phyloP scores from a whole-genome alignment of 2,888 invertebrate species.

The Ectropis crepuscularia region DNA sequence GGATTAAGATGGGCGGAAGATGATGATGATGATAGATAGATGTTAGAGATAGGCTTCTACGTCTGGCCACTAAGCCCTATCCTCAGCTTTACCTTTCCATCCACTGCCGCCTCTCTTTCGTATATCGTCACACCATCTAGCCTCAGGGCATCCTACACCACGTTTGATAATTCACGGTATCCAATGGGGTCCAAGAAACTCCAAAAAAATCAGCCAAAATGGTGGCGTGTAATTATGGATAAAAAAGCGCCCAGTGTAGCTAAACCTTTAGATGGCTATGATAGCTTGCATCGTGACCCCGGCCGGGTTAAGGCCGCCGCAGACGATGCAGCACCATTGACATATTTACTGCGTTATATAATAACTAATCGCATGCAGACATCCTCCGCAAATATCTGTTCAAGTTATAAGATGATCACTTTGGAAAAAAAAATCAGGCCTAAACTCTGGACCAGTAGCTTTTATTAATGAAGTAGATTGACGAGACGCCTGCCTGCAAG shows the following conservation, averaged over 20 bases:
- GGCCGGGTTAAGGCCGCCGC: constrained; percentile 59
- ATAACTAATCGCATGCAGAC: constrained; percentile 45
- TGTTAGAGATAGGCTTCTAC: too few species aligned
- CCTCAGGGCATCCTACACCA: too few species aligned
- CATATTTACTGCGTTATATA: constrained; percentile 64
- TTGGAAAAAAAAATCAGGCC: background rate
- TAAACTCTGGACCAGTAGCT: background rate
- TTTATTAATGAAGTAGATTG: background rate
- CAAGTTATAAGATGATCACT: constrained; percentile 15
- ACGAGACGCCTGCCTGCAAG: too few species aligned
- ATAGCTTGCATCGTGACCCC: constrained; percentile 32
- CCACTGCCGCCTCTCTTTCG: too few species aligned
- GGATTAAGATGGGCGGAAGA: too few species aligned
- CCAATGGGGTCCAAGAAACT: too few species aligned
- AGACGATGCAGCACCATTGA: constrained; percentile 57
- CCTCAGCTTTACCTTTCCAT: too few species aligned
- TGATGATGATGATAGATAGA: too few species aligned
- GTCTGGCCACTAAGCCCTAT: too few species aligned
- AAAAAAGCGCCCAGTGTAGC: background rate
- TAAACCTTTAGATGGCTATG: background rate
- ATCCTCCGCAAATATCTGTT: constrained; percentile 24
- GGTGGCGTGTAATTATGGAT: background rate
- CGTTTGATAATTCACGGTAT: too few species aligned
- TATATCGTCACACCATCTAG: too few species aligned
- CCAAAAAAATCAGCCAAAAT: too few species aligned